phyloP scores from a whole-genome alignment of 2,113 vertebrate species.

The Nyctibius bracteatus region DNA sequence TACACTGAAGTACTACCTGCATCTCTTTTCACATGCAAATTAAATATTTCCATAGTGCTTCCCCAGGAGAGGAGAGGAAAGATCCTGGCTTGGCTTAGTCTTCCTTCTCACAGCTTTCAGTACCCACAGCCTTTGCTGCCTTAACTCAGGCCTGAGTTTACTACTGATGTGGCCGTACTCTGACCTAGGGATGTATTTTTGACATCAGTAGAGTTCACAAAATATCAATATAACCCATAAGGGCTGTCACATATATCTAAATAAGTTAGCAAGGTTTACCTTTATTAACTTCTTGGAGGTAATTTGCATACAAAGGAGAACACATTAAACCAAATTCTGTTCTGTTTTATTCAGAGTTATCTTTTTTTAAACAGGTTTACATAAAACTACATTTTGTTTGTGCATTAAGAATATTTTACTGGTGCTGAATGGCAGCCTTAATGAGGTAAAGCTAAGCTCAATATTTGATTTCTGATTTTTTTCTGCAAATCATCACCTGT shows the following conservation, averaged over 20 bases:
- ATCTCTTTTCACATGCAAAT: background rate
- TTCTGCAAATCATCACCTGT: slow-evolving; percentile 56
- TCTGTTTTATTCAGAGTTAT: slow-evolving; percentile 28
- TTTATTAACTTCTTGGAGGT: slow-evolving; percentile 9
- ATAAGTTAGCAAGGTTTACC: slow-evolving; percentile 18
- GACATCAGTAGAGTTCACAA: background rate
- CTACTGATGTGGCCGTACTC: background rate
- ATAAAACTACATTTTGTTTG: slow-evolving; percentile 42
- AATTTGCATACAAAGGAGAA: slow-evolving; percentile 14
- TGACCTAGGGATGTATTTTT: background rate
- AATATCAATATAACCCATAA: background rate
- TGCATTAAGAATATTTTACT: slow-evolving; percentile 64
- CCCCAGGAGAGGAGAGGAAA: background rate
- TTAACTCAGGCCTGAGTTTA: background rate
- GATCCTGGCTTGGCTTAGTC: background rate
- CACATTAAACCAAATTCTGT: background rate
- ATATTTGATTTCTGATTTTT: slow-evolving; percentile 63
- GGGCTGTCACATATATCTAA: background rate
- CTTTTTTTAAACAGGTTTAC: slow-evolving; percentile 35
- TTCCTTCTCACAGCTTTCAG: background rate
- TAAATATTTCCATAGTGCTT: background rate
- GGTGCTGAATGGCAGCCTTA: slow-evolving; percentile 54
- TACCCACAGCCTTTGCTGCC: background rate
- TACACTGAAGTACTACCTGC: background rate
- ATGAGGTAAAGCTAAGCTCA: slow-evolving; percentile 59